These are phyloP conservation scores for Grus americana DNA, from an alignment of 2,113 vertebrate species.

Conservation along the genomic window DNA sequence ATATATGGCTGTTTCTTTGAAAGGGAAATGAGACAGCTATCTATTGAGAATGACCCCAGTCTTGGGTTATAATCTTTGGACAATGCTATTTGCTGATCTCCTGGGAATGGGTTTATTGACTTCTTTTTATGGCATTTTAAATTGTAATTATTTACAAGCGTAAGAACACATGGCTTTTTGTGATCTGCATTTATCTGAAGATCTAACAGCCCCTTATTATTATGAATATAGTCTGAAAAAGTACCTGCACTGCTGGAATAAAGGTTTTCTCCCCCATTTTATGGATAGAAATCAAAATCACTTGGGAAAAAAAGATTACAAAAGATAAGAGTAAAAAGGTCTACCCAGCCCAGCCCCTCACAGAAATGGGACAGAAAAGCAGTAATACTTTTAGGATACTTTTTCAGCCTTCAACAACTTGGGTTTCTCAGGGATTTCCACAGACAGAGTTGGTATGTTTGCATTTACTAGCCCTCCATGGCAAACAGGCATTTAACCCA, in stretches of 20 bases:
- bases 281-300: not conserved
- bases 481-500: not conserved
- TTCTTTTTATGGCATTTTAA: constrained; percentile 41
- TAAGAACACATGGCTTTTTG: not conserved
- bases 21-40: constrained; percentile 38
- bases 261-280: not conserved
- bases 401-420: not conserved
- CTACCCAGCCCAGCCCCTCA: not conserved
- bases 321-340: not conserved
- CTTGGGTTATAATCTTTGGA: not conserved
- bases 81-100: constrained; percentile 5
- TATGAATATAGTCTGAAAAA: not conserved
- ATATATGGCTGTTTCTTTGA: not conserved
- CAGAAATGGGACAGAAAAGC: not conserved
- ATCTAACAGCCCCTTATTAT: not conserved
- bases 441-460: not conserved
- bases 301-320: not conserved
- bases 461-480: not conserved
- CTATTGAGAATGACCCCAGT: constrained; percentile 10
- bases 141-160: constrained; percentile 36
- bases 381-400: not conserved
- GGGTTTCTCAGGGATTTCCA: not conserved
- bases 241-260: not conserved
- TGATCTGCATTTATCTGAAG: constrained; percentile 15
- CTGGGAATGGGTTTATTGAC: constrained; percentile 11